Evolutionary conservation across 2,888 invertebrate species (phyloP).

Genomic region (Cinara cedri): DNA sequence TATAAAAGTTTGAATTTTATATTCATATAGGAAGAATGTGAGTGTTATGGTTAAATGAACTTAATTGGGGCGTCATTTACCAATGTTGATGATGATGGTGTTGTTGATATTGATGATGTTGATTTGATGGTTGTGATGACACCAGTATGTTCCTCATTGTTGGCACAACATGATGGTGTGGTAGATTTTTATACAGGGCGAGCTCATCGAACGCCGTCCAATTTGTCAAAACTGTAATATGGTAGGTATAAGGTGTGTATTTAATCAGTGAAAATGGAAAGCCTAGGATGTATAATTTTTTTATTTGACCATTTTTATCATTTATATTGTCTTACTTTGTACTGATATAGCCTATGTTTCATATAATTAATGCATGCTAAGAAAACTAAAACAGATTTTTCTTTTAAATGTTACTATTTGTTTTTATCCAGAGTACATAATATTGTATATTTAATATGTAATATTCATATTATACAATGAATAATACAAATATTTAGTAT

Average conservation of each 20-base stretch:
- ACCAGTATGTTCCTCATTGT: conserved; percentile 55
- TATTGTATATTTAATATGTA: too few relatives aligned
- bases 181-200: conserved; percentile 57
- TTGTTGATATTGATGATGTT: conserved; percentile 54
- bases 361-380: conserved; percentile 50
- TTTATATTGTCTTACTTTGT: conserved; percentile 37
- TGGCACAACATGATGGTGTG: conserved; percentile 56
- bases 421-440: conserved; percentile 10
- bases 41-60: conserved; percentile 57
- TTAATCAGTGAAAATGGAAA: conserved; percentile 53
- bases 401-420: conserved; percentile 46
- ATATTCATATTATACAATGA: conserved; percentile 13
- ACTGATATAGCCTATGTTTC: conserved; percentile 29
- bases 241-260: conserved; percentile 57
- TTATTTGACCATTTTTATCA: conserved; percentile 34
- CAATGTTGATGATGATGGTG: conserved; percentile 52
- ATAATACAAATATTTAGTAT: conserved; percentile 4
- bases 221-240: conserved; percentile 53
- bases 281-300: conserved; percentile 46
- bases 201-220: conserved; percentile 51
- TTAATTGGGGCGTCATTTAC: conserved; percentile 55
- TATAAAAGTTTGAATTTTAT: conserved; percentile 57
- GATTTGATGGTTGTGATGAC: conserved; percentile 53
- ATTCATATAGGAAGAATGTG: conserved; percentile 57
- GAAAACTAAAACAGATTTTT: conserved; percentile 37